Conservation (phyloP, 2,113 vertebrate genomes). For the Rhodinocichla rosea region DNA sequence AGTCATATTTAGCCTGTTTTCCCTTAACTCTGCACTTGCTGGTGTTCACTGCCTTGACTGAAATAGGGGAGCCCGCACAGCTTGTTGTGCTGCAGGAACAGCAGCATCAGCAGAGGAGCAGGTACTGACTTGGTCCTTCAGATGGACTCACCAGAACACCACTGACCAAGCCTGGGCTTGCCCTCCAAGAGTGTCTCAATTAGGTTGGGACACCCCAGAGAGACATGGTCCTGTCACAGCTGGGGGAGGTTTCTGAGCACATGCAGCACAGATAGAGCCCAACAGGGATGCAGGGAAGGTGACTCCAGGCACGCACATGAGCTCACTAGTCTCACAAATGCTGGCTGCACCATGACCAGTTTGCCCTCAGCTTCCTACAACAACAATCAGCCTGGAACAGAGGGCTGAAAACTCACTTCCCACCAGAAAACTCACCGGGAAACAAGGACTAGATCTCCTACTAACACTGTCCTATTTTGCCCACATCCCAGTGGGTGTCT, state of each 20-base stretch:
- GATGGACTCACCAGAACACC: not conserved
- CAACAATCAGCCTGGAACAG: not conserved
- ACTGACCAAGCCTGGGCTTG: constrained; percentile 21
- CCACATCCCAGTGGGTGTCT: no score
- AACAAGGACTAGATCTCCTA: not conserved
- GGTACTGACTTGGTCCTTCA: not conserved
- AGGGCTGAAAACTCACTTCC: not conserved
- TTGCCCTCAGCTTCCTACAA: not conserved
- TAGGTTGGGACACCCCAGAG: not conserved
- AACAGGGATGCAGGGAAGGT: not conserved
- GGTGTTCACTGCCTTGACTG: not conserved
- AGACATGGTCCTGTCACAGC: not conserved
- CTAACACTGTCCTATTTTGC: not conserved
- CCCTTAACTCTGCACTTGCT: not conserved
- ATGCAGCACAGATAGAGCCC: not conserved
- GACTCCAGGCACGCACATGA: not conserved
- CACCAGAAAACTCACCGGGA: not conserved
- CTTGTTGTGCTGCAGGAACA: not conserved
- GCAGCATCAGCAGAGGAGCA: not conserved
- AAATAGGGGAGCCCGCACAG: rapidly evolving
- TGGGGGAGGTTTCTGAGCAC: not conserved
- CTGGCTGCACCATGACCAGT: not conserved
- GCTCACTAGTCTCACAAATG: not conserved
- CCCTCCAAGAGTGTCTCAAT: not conserved
- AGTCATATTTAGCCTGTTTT: not conserved